Evolutionary conservation across 2,797 vertebrate genomes (phyloP), one percentile per base, ranked within the genome.

Genomic region (Syndactyla subalaris): DNA sequence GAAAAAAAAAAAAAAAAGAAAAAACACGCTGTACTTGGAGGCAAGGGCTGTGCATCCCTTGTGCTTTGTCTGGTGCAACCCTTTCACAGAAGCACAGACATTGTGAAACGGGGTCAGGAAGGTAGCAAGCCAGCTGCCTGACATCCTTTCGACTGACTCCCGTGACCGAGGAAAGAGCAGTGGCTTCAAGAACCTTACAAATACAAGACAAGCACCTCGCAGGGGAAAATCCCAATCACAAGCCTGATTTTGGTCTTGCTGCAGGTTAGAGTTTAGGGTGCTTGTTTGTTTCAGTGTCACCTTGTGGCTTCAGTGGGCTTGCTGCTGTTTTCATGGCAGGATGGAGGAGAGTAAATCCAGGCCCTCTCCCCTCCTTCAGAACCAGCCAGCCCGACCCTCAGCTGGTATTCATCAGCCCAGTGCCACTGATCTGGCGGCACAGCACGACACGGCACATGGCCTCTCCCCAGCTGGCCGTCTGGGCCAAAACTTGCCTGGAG

Each of bases 91-190:
- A 92, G 84, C 30, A 2, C 67, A 96, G 89, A 96, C 95, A 85
- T 95, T 96, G 93, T 96, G 89, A 95, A 97, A 90, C 0, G 77
- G 90, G 96, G 96, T 97, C 96, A 97, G 94, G 83, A 97, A 97
- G 89, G 96, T 96, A 97, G 96, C 93, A 82, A 96, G 94, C 89
- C 96, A 97, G 96, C 94, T 95, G 96, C 89, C 88, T 93, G 85
- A 96, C 89, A 94, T 74, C 49, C 71, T 94, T 88, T 91, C 10
- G 18, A 66, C 58, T 36, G 48, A 73, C 36, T 81, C 86, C 77
- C 0, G 0, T 61, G 83, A 90, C 80, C 15, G 0, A 90, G 46
- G 94, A 87, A 94, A 88, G 79, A 95, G 74, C 77, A 81, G 73
- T 67, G 73, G 46, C 59, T 93, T 79, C 59, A 74, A 71, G 73